Base-by-base conservation (phyloP, 2,888 invertebrate genomes). In the Julus scanicus region DNA sequence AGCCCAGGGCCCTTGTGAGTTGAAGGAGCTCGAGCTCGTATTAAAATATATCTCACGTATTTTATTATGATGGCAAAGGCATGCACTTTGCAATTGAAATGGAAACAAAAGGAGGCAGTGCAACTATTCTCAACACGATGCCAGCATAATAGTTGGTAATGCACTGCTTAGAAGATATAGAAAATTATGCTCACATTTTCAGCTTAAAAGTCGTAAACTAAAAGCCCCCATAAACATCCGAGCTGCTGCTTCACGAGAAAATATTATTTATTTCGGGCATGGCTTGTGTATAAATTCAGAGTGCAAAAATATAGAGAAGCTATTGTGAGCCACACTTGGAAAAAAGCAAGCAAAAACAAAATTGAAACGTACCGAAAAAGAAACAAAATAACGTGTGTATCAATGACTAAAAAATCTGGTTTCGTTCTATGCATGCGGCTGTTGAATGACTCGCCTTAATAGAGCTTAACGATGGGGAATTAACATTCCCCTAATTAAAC, bases 21-120 rank as follows among this genome's bases (percentile, higher is more conserved):
- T 63, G 57, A 63, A 63, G 57, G 57, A 63, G 57, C 57, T 63
- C 57, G 57, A 13, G 57, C 57, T 63, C 57, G 57, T 63, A 63
- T 63, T 63, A 63, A 63, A 63, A 63, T 63, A 63, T 63, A 63
- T 63, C 57, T 63, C 57, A 63, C 57, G 57, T 63, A 63, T 63
- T 63, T n/a, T 63, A 63, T 63, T 63, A 63, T 63, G 57, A 63
- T 63, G 57, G 57, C 57, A 63, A 63, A 63, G 57, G 57, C 57
- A 63, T 63, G 57, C 57, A 63, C 57, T 63, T 63, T 63, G 57
- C 57, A 63, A 63, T 63, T 63, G 57, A 63, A 63, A 63, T 63
- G 57, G 57, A 63, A 63, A 63, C 57, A 63, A 63, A 63, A 63
- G 57, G 57, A 63, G 57, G 57, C 57, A 63, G 57, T n/a, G n/a